Base-by-base conservation (phyloP, 2,888 invertebrate species). In the Helicoverpa assulta region DNA sequence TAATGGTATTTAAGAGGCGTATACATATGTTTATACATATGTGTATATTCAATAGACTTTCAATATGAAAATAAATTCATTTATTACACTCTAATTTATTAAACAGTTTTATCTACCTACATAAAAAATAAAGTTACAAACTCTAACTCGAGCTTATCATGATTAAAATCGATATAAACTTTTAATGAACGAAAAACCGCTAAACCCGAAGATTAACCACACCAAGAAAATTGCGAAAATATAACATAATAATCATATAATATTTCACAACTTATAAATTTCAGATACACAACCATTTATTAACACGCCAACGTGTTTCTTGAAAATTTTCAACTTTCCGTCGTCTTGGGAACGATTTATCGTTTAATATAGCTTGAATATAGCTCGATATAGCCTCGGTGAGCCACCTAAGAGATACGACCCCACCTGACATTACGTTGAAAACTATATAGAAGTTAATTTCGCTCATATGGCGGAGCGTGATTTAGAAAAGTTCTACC, bases 321-420 rank as follows among this genome's bases (percentile, higher is more conserved):
- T 78, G 73, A 76, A 84, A 84, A 85, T 80, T 83, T 80, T 78
- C 78, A 83, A 81, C 81, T 82, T 81, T 78, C 76, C 76, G 82
- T 82, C 81, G 82, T 70, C 80, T 77, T 16, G 75, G 76, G 73
- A 66, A 80, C 83, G 77, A 85, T 85, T 85, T 85, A 85, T 85
- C 78, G 83, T 84, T 81, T 80, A 85, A 85, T 85, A 84, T 77
- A 85, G 77, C 83, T 76, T 76, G 72, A 85, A 85, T 85, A 84
- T 77, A 85, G 77, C 83, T 76, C 74, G 72, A 37, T 65, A 70
- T 68, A 77, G 70, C 76, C 64, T 67, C 70, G 78, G 75, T 73
- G 68, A 69, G 65, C 68, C 66, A 43, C 67, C 66, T 57, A 26
- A 12, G 68, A 73, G 81, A 75, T 81, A 73, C 19, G 53, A 69